Evolutionary conservation across 1,140 invertebrate species (phyloP).

Genomic region (Asobara japonica): DNA sequence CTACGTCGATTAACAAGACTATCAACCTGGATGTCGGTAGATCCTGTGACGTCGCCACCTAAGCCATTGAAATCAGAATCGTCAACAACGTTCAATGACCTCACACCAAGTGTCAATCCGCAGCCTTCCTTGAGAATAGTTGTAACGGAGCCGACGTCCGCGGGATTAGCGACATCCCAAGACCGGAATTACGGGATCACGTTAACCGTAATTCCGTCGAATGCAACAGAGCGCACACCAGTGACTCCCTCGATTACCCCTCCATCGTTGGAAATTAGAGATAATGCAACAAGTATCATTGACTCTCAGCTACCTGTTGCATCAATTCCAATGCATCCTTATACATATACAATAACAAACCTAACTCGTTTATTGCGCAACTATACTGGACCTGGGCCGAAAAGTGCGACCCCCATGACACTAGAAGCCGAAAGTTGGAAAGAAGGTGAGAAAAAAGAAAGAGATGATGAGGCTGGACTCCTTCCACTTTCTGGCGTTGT

Average conservation of each 20-base stretch:
- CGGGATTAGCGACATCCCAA: not conserved
- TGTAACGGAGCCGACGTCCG: constrained; percentile 37
- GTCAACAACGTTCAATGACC: constrained; percentile 17
- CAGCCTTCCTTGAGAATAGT: constrained; percentile 39
- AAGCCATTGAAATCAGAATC: not conserved
- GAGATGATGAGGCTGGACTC: constrained; percentile 43
- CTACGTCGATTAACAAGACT: not conserved
- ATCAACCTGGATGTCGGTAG: constrained; percentile 34
- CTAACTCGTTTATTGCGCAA: constrained; percentile 63
- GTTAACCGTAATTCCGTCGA: constrained; percentile 33
- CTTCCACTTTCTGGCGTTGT: constrained; percentile 48
- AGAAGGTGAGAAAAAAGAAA: constrained; percentile 23
- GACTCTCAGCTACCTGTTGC: constrained; percentile 41
- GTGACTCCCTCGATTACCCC: constrained; percentile 23
- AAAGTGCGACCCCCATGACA: constrained; percentile 22
- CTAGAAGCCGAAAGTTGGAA: not conserved
- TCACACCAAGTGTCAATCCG: constrained; percentile 1
- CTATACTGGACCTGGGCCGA: constrained; percentile 59
- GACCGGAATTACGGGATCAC: constrained; percentile 18
- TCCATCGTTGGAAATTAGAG: not conserved
- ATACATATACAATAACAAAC: constrained; percentile 64
- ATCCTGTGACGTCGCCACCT: constrained; percentile 15
- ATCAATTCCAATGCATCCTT: constrained; percentile 53
- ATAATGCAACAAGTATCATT: not conserved
- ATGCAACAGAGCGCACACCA: not conserved